These are phyloP conservation scores for Emmelina monodactyla DNA, from an alignment of 2,888 invertebrate genomes.

Conservation along the genomic window DNA sequence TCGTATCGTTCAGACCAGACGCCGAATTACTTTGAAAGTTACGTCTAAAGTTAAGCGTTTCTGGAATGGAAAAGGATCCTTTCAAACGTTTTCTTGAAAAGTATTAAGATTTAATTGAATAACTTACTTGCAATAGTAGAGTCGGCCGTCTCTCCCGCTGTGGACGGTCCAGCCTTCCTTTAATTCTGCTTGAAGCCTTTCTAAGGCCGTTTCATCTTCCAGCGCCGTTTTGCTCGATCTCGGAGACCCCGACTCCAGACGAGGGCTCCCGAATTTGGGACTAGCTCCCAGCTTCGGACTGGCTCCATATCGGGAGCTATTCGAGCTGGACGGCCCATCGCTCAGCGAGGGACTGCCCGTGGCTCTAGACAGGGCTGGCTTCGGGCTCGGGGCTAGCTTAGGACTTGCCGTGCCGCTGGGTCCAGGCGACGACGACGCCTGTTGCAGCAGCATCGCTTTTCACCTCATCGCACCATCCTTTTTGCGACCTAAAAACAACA, in stretches of 20 bases:
- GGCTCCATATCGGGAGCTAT: slow-evolving; percentile 36
- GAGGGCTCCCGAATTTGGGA: slow-evolving; percentile 42
- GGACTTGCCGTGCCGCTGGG: slow-evolving; percentile 60
- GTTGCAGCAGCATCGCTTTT: slow-evolving; percentile 61
- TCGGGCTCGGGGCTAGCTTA: slow-evolving; percentile 35
- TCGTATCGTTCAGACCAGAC: too few relatives aligned
- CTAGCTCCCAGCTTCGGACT: slow-evolving; percentile 43
- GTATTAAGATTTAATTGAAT: too few relatives aligned
- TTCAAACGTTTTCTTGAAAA: too few relatives aligned
- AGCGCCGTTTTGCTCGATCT: slow-evolving; percentile 28
- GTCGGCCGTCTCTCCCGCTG: slow-evolving; percentile 78
- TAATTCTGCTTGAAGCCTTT: slow-evolving; percentile 66
- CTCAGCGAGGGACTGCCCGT: slow-evolving; percentile 38
- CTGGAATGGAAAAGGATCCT: too few relatives aligned
- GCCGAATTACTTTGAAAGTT: too few relatives aligned
- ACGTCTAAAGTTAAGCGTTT: too few relatives aligned
- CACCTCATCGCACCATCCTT: slow-evolving; percentile 51
- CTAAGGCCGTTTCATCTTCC: slow-evolving; percentile 55
- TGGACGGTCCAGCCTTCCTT: slow-evolving; percentile 84
- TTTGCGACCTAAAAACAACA: slow-evolving; percentile 29
- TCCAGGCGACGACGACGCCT: slow-evolving; percentile 56
- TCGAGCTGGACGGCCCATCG: slow-evolving; percentile 36
- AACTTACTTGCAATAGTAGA: slow-evolving; percentile 92
- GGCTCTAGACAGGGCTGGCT: slow-evolving; percentile 28
- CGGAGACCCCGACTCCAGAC: slow-evolving; percentile 54